Conservation (phyloP, 2,113 vertebrate species). For the Anthoscopus minutus region DNA sequence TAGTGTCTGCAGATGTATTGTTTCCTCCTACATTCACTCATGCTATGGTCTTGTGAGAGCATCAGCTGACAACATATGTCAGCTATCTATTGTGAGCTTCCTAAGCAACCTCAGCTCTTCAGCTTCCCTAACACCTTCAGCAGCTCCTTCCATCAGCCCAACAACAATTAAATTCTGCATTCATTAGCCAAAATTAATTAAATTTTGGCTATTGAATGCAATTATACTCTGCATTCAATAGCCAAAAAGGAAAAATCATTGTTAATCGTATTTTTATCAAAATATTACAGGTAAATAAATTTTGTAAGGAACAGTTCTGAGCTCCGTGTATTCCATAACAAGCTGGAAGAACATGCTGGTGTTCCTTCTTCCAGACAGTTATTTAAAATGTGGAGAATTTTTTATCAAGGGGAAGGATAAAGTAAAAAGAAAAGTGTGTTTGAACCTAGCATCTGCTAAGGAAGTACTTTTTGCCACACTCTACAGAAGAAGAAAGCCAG, state of each 20-base stretch:
- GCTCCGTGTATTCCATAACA: not conserved
- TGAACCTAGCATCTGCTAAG: not conserved
- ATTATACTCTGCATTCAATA: not conserved
- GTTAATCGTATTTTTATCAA: not conserved
- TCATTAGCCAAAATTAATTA: too few relatives aligned
- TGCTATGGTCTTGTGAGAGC: slow-evolving; percentile 38
- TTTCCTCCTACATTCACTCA: slow-evolving; percentile 58
- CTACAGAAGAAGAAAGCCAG: not conserved
- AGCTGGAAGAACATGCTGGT: not conserved
- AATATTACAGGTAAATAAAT: not conserved
- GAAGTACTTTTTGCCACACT: not conserved
- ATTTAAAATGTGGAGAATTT: not conserved
- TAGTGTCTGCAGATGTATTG: slow-evolving; percentile 70
- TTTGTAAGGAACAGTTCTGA: not conserved
- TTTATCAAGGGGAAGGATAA: not conserved
- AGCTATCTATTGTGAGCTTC: not conserved
- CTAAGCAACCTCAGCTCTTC: not conserved
- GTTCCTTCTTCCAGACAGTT: not conserved
- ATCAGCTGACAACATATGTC: slow-evolving; percentile 26
- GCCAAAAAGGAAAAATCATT: not conserved
- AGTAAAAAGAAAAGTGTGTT: not conserved
- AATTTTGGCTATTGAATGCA: too few relatives aligned
- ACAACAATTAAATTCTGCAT: not conserved
- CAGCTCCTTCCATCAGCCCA: not conserved
- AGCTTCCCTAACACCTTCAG: not conserved